These are phyloP conservation scores for Barypeithes pellucidus DNA, from an alignment of 2,888 invertebrate species.

Conservation along the genomic window DNA sequence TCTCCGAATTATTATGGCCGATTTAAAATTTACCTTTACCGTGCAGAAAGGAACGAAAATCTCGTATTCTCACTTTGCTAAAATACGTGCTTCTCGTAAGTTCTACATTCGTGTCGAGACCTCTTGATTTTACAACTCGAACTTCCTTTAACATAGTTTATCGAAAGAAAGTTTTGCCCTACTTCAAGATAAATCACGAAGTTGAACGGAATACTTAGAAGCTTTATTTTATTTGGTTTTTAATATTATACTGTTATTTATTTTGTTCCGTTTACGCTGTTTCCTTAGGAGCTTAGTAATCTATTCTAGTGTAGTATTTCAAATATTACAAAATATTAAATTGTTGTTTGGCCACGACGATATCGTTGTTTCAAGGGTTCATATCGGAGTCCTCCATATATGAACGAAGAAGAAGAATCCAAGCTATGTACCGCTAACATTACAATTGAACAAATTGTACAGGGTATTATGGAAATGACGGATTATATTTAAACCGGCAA, in stretches of 20 bases:
- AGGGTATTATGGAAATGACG: too few relatives aligned
- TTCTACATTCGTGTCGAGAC: conserved; percentile 1
- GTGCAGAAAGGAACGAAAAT: neutral
- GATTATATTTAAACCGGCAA: too few relatives aligned
- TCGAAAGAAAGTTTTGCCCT: conserved; percentile 14
- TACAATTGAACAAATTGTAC: too few relatives aligned
- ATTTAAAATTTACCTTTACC: neutral
- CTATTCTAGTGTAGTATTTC: too few relatives aligned
- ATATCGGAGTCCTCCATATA: too few relatives aligned
- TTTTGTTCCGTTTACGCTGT: neutral
- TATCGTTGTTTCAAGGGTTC: too few relatives aligned
- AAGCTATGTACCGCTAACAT: too few relatives aligned
- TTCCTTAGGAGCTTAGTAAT: too few relatives aligned
- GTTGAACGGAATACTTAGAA: conserved; percentile 3
- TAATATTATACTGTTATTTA: neutral
- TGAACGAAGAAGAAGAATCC: too few relatives aligned
- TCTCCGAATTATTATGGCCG: too few relatives aligned
- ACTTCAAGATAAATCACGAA: conserved; percentile 6
- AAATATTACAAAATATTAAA: too few relatives aligned
- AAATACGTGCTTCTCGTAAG: conserved; percentile 13
- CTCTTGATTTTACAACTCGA: conserved; percentile 4
- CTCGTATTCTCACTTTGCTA: conserved; percentile 1
- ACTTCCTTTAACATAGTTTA: conserved; percentile 16
- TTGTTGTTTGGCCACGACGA: too few relatives aligned
- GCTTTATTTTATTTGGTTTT: neutral